A percentile compares a stretch with the other conserved stretches of the same genome.
Evolutionary conservation across 2,888 invertebrate genomes (phyloP).

Genomic region (Molorchus minor): DNA sequence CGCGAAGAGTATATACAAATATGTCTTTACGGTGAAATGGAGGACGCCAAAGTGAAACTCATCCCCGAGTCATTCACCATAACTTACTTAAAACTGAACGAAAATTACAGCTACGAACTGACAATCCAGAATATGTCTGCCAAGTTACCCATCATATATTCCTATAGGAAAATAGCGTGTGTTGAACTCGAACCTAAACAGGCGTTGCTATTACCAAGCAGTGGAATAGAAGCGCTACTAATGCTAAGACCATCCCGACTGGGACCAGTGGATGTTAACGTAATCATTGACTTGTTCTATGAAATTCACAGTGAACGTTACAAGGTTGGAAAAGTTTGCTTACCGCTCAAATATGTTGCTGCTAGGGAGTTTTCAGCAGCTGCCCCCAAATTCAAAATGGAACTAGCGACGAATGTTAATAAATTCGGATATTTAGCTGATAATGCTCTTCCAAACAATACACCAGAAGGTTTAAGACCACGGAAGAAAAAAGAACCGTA

Average conservation of each 20-base stretch:
- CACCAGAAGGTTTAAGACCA: slow-evolving; percentile 50
- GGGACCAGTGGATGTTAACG: slow-evolving; percentile 41
- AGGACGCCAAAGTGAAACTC: slow-evolving; percentile 64
- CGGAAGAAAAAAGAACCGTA: slow-evolving; percentile 48
- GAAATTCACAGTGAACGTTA: slow-evolving; percentile 30
- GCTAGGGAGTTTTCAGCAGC: neutral
- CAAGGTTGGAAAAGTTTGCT: slow-evolving; percentile 29
- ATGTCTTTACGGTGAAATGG: slow-evolving; percentile 68
- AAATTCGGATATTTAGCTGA: slow-evolving; percentile 57
- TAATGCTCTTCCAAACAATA: slow-evolving; percentile 60
- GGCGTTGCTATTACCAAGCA: slow-evolving; percentile 38
- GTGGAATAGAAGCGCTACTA: slow-evolving; percentile 39
- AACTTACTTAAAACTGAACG: slow-evolving; percentile 61
- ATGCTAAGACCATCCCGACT: slow-evolving; percentile 45
- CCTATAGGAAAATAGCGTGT: slow-evolving; percentile 49
- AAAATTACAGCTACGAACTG: slow-evolving; percentile 46
- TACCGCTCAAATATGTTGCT: slow-evolving; percentile 6
- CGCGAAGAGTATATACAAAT: slow-evolving; percentile 52
- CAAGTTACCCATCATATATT: slow-evolving; percentile 45
- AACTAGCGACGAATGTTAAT: slow-evolving; percentile 55
- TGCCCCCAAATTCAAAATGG: slow-evolving; percentile 51
- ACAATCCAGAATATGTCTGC: slow-evolving; percentile 47
- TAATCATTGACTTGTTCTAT: slow-evolving; percentile 50
- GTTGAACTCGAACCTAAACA: slow-evolving; percentile 47
- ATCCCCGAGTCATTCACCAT: slow-evolving; percentile 64